Evolutionary conservation across 2,888 invertebrate species (phyloP).

Genomic region (Flexamia atlantica): DNA sequence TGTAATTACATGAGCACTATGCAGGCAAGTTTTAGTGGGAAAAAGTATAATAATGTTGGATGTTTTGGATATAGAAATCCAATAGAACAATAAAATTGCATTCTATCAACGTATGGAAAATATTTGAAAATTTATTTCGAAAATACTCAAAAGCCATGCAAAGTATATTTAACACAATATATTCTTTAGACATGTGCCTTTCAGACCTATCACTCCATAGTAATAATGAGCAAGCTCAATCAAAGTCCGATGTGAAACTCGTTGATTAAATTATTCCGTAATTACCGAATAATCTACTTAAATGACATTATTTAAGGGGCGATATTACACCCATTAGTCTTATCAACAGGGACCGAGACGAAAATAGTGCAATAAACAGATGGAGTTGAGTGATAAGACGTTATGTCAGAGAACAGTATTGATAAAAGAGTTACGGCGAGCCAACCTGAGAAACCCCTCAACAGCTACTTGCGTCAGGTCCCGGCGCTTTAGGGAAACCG

Average conservation of each 20-base stretch:
- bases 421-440: neutral
- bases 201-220: too few relatives aligned
- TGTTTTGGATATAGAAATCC: too few relatives aligned
- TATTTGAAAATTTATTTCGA: too few relatives aligned
- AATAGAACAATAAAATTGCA: too few relatives aligned
- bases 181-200: too few relatives aligned
- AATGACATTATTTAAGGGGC: neutral
- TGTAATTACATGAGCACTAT: too few relatives aligned
- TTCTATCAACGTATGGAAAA: too few relatives aligned
- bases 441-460: neutral
- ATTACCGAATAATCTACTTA: neutral
- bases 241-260: neutral
- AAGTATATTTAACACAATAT: too few relatives aligned
- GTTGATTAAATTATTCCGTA: neutral
- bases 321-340: neutral
- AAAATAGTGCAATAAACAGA: neutral
- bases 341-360: neutral
- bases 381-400: neutral
- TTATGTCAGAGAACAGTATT: conserved; percentile 32
- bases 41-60: too few relatives aligned
- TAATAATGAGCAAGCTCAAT: neutral
- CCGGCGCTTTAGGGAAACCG: neutral
- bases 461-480: neutral
- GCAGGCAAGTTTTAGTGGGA: too few relatives aligned
- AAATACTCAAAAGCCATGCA: too few relatives aligned